Base-by-base conservation (phyloP, 2,113 vertebrate species). In the Dunckerocampus dactyliophorus region DNA sequence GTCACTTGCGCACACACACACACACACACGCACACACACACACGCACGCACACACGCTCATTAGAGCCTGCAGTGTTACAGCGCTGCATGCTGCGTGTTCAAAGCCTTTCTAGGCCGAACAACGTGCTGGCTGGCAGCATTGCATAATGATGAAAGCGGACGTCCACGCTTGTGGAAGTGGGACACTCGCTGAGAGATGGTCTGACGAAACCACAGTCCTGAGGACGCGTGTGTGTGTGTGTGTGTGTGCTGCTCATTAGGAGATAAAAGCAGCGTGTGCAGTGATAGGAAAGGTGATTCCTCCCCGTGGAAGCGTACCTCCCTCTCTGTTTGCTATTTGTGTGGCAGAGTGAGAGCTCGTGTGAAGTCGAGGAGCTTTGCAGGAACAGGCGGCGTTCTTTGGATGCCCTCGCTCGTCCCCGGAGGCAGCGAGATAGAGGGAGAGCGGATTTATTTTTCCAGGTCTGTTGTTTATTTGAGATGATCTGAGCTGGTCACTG, bases 381-480 rank as follows among this genome's bases (percentile, higher is more conserved):
- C 68, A 77, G 72, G 63, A 74, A 63, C 76, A 77, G 67, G 74
- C 47, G 39, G 39, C 39, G 73, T 75, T 73, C 81, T 77, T 77
- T 73, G 72, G 61, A 80, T 80, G 81, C 74, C 76, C 76, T 83
- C 77, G 61, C 71, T 68, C 42, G 57, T 79, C 76, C 78, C 74
- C 49, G 0, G 72, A 54, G 76, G 68, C 21, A 58, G 56, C 37
- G 57, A 52, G 63, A 62, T 59, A 31, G 60, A 51, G 67, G 52
- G 63, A 62, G 64, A 76, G 72, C 24, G 58, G 71, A 83, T 86
- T 87, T 84, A 84, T 81, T 87, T 84, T 81, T 79, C 73, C 72
- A 69, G 80, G 63, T 80, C 75, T 79, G 65, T 85, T 86, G 80
- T 87, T 88, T 84, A 83, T 84, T 82, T 83, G 76, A 76, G 82